Percentiles rank a stretch among this genome's conserved stretches.
Evolutionary conservation across 2,888 invertebrate species (phyloP).

Genomic region (Corythucha ciliata): DNA sequence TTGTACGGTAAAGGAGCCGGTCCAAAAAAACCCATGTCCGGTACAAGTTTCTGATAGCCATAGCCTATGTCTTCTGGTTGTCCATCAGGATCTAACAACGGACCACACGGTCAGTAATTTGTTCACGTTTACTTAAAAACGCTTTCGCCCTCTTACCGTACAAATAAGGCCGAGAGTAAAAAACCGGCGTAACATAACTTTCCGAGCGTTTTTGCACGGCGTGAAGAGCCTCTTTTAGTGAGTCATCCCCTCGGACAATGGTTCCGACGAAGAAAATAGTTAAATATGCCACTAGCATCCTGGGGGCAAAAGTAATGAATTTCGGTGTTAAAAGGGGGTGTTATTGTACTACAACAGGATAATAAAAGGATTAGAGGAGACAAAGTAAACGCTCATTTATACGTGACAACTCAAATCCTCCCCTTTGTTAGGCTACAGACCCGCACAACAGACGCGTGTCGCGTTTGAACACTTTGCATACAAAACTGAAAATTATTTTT

Average conservation of each 20-base stretch:
- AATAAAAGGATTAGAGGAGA: too few relatives aligned
- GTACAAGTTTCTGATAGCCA: conserved; percentile 40
- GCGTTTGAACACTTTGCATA: too few relatives aligned
- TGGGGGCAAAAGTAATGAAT: too few relatives aligned
- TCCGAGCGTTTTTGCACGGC: conserved; percentile 47
- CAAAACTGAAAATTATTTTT: too few relatives aligned
- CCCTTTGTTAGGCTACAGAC: too few relatives aligned
- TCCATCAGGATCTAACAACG: conserved; percentile 42
- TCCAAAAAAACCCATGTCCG: conserved; percentile 31
- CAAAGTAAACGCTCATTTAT: too few relatives aligned
- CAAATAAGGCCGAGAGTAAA: conserved; percentile 28
- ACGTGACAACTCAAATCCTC: too few relatives aligned
- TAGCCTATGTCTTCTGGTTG: conserved; percentile 44
- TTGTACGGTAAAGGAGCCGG: conserved; percentile 25
- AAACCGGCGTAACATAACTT: conserved; percentile 39
- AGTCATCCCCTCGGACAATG: conserved; percentile 41
- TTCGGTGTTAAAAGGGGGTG: too few relatives aligned
- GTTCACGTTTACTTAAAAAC: background rate
- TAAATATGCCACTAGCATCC: too few relatives aligned
- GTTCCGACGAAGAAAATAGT: too few relatives aligned
- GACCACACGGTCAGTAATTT: background rate
- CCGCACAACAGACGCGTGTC: too few relatives aligned
- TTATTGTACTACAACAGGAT: too few relatives aligned
- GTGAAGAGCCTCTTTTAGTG: conserved; percentile 47
- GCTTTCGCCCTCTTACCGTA: conserved; percentile 26